A percentile compares a stretch with the other conserved stretches of the same genome.
Evolutionary conservation across 2,797 vertebrate species (phyloP).

Genomic region (Diceros bicornis): DNA sequence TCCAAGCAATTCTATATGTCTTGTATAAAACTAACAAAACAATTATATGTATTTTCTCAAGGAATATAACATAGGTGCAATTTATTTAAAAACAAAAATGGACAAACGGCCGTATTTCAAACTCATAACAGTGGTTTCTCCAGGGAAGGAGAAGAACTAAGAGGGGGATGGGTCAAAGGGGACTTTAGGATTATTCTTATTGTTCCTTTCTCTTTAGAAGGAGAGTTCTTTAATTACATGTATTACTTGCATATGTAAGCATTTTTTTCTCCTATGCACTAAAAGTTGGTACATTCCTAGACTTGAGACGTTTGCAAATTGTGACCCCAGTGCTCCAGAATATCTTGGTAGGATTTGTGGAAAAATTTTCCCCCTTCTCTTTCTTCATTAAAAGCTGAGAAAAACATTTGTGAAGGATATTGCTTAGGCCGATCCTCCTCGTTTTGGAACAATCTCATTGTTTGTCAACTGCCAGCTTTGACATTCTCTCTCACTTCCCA

Average conservation of each 20-base stretch:
- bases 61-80: not conserved
- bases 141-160: not conserved
- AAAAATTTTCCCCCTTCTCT: not conserved
- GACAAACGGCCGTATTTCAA: not conserved
- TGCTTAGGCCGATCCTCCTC: slow-evolving; percentile 62
- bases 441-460: slow-evolving; percentile 77
- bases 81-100: not conserved
- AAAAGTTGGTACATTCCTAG: not conserved
- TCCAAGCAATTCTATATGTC: not conserved
- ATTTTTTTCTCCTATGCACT: not conserved
- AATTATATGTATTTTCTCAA: slow-evolving; percentile 8
- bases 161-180: not conserved
- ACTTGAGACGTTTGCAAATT: not conserved
- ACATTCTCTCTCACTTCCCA: slow-evolving; percentile 85
- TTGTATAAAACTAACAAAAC: not conserved
- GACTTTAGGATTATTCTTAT: rapidly evolving
- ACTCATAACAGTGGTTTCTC: not conserved
- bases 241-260: not conserved
- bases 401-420: slow-evolving; percentile 73
- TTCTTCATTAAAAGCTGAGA: slow-evolving; percentile 69
- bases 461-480: slow-evolving; percentile 84
- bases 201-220: not conserved
- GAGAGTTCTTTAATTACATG: not conserved
- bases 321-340: not conserved
- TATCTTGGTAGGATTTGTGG: not conserved